These are phyloP conservation scores for Gastrophysa polygoni DNA, from an alignment of 2,888 invertebrate species.

Conservation along the genomic window DNA sequence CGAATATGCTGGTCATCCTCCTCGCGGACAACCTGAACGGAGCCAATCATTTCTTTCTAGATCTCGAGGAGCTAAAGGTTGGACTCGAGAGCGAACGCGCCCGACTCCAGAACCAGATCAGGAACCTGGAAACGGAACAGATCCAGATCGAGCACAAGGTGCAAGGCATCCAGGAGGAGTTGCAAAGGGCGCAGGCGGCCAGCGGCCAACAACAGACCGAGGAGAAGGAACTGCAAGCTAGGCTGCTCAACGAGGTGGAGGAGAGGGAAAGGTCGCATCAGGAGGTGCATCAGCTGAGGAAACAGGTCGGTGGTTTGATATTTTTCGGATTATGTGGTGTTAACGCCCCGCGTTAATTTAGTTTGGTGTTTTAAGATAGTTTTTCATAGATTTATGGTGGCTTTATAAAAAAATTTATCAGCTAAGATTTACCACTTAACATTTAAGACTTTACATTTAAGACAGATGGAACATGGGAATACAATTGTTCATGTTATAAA, in stretches of 20 bases:
- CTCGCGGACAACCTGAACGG: not conserved
- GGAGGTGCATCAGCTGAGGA: conserved; percentile 75
- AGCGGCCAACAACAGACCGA: conserved; percentile 74
- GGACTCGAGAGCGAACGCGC: conserved; percentile 77
- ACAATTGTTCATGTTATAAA: no score
- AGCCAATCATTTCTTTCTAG: conserved; percentile 52
- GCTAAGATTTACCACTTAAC: no score
- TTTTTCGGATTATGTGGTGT: no score
- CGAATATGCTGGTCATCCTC: conserved; percentile 2
- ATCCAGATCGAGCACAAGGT: conserved; percentile 75
- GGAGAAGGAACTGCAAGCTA: conserved; percentile 77
- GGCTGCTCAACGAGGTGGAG: conserved; percentile 70
- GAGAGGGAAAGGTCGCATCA: conserved; percentile 77
- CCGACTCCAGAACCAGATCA: conserved; percentile 71
- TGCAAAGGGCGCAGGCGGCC: conserved; percentile 72
- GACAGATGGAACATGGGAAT: no score
- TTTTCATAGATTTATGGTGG: no score
- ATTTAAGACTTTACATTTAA: no score
- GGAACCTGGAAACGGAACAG: conserved; percentile 76
- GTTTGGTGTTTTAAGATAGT: no score
- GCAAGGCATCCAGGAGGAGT: conserved; percentile 68
- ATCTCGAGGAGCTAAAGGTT: conserved; percentile 78
- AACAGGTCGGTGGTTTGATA: conserved; percentile 67
- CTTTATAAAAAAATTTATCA: no score
- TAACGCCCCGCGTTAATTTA: no score